Evolutionary conservation across 1,140 invertebrate genomes (phyloP), one percentile per base, ranked within the genome.

Genomic region (Sycophila sp.): DNA sequence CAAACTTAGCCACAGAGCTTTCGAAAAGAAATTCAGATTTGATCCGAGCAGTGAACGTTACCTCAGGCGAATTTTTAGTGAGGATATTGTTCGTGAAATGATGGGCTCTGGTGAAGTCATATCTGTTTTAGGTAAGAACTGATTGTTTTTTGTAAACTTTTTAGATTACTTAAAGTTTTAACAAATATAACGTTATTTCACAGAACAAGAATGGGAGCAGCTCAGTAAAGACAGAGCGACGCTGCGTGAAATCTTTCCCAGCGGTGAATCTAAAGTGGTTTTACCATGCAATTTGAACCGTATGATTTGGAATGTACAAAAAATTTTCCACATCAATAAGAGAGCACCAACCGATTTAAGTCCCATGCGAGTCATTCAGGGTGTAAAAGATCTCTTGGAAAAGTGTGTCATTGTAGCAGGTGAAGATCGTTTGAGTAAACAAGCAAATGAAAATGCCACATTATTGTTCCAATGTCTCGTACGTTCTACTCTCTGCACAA

Each of bases 251-350:
- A 95, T 95, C 77, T 95, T 94, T 81, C 93, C 93, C 0, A 94
- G 92, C 76, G 94, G 94, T n/a, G 93, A 94, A 80, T 93, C 91
- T 0, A 94, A 94, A 79, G 93, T 99, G 53, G 97, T 99, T 76
- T 80, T 99, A 51, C 98, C 98, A 0, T 99, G 98, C 78, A 99
- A 99, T 86, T 87, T 99, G 19, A 93, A 96, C 75, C 90, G 98
- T 76, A 97, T 99, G 93, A 99, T 99, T 78, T 99, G 98, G 97
- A 99, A 99, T 86, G 98, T 98, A 0, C 97, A 99, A 82, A 99
- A 99, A 81, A 99, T 99, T 80, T 99, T 99, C 88, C 96, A 98
- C 78, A 99, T 99, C 53, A 97, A 99, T 78, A 94, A 95, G 76
- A 88, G 97, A 53, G 92, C 94, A 65, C 94, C 95, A 2, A 97